A percentile compares a stretch with the other conserved stretches of the same genome.
phyloP scores from a whole-genome alignment of 64 coral and sea anemone genomes.

The Hydrozoanthus tunicans region DNA sequence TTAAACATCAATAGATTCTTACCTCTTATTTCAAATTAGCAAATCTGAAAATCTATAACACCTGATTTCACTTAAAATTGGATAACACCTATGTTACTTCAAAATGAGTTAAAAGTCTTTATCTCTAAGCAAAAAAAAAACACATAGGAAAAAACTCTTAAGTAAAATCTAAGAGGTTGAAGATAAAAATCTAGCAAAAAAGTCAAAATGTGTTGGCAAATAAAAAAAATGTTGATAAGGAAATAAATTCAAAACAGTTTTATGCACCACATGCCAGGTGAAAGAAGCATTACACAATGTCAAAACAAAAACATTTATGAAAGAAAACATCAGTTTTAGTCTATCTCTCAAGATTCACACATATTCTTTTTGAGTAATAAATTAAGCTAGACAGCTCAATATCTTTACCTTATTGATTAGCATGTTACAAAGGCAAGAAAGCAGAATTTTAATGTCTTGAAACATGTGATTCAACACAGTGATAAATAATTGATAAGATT shows the following conservation, averaged over 20 bases:
- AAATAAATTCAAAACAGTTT: background rate
- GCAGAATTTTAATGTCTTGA: background rate
- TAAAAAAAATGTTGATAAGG: background rate
- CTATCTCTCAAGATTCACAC: background rate
- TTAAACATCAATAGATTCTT: background rate
- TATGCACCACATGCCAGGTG: background rate
- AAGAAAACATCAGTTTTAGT: background rate
- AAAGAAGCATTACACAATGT: background rate
- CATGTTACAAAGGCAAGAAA: background rate
- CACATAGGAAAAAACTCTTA: background rate
- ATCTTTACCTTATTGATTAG: background rate
- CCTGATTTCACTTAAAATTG: background rate
- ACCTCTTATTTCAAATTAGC: background rate
- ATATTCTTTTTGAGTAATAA: background rate
- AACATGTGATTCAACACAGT: conserved; percentile 16
- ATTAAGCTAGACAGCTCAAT: background rate
- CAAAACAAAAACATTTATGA: background rate
- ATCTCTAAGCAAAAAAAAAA: background rate
- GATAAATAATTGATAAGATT: conserved; percentile 49
- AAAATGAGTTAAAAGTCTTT: background rate
- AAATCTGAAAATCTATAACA: background rate
- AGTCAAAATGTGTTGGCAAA: background rate
- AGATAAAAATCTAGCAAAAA: background rate
- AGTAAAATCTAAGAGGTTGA: background rate
- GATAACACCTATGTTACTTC: background rate